These are phyloP conservation scores for Agonopterix subpropinquella DNA, from an alignment of 2,888 invertebrate species.

Conservation along the genomic window DNA sequence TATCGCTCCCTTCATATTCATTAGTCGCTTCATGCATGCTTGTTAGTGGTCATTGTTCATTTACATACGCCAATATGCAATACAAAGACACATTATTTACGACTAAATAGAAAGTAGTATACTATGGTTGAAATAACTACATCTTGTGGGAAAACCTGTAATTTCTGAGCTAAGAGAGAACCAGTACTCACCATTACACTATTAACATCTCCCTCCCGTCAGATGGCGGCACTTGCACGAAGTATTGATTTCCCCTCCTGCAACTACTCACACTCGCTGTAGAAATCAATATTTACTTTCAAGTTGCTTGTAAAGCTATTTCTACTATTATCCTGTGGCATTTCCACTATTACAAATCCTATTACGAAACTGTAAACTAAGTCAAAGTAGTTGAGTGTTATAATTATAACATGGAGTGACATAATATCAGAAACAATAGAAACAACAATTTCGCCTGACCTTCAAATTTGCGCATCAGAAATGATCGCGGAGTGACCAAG, in stretches of 20 bases:
- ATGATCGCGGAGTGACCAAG: constrained; percentile 56
- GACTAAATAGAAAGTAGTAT: too few species aligned
- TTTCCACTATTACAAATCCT: neutral
- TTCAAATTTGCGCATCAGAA: constrained; percentile 29
- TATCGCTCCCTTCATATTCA: too few species aligned
- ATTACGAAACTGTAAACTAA: too few species aligned
- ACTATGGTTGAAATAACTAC: too few species aligned
- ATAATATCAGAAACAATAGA: neutral
- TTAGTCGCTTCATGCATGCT: too few species aligned
- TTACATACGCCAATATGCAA: too few species aligned
- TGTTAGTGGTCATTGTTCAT: too few species aligned
- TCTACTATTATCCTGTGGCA: constrained; percentile 22
- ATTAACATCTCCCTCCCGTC: constrained; percentile 5
- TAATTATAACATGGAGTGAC: neutral
- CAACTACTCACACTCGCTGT: constrained; percentile 23
- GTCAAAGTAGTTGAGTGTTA: too few species aligned
- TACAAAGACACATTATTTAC: too few species aligned
- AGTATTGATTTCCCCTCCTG: constrained; percentile 59
- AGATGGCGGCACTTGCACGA: constrained; percentile 49
- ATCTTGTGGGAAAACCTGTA: too few species aligned
- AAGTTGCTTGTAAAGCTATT: constrained; percentile 47
- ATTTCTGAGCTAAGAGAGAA: too few species aligned
- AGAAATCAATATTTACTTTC: constrained; percentile 59
- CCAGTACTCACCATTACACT: too few species aligned
- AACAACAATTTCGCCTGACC: constrained; percentile 14